Base-by-base conservation (phyloP, 2,113 vertebrate genomes). In the Egretta garzetta region DNA sequence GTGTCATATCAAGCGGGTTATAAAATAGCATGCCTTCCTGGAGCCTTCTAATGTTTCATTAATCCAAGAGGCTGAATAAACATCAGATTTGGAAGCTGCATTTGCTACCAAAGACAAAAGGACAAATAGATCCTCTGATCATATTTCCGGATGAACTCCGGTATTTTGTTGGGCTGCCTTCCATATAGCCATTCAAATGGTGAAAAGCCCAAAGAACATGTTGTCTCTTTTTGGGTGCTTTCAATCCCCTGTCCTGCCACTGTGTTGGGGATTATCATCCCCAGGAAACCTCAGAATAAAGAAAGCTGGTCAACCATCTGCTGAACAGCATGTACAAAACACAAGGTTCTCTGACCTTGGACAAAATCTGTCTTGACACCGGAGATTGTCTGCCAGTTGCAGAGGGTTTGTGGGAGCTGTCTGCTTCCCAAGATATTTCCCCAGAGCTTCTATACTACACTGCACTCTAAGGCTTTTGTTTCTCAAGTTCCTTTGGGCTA, bases 101-200 rank as follows among this genome's bases (percentile, higher is more conserved):
- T 89, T 86, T 95, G 72, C 45, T 79, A 86, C 39, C 21, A 83
- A 90, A 86, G 20, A 80, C 43, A 89, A 74, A 80, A 90, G 62
- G 71, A 84, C 64, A 85, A 85, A 90, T 32, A 81, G 50, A 47
- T 17, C 32, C 6, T 71, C 84, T 90, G 81, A 87, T 85, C 39
- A 4, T n/a, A 60, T 45, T 85, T 27, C 49, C 9, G 4, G 58
- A 68, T 72, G 21, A 62, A 21, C 35, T 70, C 32, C 16, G 27
- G 23, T 96, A 14, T 93, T 93, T 95, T 86, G 16, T 6, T 94
- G 86, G 84, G 87, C 96, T 89, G 73, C 52, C 45, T 93, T 93
- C 83, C 80, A 87, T 37, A 27, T 8, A 67, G 60, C 45, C 60
- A 37, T 87, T 95, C 73, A 91, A 93, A 52, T 3, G 12, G 55